Evolutionary conservation across 2,888 invertebrate genomes (phyloP).

Genomic region (Amaurobius ferox): DNA sequence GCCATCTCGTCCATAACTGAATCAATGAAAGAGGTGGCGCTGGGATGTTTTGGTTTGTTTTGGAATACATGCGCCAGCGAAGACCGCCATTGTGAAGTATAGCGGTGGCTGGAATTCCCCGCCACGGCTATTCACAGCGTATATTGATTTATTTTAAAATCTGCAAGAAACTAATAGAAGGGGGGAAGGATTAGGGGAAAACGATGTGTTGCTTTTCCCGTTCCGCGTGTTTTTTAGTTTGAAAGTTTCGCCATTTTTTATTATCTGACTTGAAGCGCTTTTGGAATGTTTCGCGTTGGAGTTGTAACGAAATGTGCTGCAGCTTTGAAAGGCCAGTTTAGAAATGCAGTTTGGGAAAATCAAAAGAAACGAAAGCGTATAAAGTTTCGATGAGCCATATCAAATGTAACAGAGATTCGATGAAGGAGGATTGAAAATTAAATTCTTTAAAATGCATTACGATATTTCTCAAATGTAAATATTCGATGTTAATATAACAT

Average conservation of each 20-base stretch:
- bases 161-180: neutral
- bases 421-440: no score
- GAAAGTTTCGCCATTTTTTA: neutral
- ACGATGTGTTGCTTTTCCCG: neutral
- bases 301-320: no score
- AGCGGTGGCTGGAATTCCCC: neutral
- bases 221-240: neutral
- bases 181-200: neutral
- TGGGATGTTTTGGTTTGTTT: neutral
- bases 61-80: neutral
- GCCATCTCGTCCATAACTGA: constrained; percentile 12
- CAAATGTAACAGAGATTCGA: no score
- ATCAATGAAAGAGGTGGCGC: neutral
- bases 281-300: neutral
- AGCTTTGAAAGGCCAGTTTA: neutral
- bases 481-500: no score
- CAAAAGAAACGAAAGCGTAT: neutral
- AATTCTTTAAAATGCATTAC: no score
- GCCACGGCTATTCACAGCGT: neutral
- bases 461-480: no score
- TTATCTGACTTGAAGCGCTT: neutral
- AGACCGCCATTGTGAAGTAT: neutral
- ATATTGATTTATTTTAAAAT: constrained; percentile 9
- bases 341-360: neutral
- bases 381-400: neutral